Evolutionary conservation across 1,140 invertebrate genomes (phyloP).

Genomic region (Euwallacea fornicatus): DNA sequence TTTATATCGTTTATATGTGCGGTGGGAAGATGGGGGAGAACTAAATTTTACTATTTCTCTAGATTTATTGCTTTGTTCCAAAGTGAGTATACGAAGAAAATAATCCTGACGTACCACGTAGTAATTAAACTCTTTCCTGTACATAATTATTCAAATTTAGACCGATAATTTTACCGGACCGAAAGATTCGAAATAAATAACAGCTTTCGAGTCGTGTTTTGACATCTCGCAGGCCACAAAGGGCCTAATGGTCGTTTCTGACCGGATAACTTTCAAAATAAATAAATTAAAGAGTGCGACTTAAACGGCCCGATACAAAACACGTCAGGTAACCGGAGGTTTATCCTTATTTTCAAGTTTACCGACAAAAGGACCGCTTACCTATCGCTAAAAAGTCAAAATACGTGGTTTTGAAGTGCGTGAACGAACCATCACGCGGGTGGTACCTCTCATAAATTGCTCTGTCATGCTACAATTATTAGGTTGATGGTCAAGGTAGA

Average conservation of each 20-base stretch:
- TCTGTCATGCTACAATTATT: background rate
- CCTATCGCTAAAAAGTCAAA: slow-evolving; percentile 16
- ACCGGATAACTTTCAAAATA: slow-evolving; percentile 30
- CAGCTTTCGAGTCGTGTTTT: slow-evolving; percentile 14
- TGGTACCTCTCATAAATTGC: background rate
- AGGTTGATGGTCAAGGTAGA: background rate
- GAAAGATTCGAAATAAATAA: slow-evolving; percentile 11
- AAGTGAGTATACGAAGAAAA: no score
- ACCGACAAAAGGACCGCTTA: slow-evolving; percentile 14
- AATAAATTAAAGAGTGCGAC: slow-evolving; percentile 19
- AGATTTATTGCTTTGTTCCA: no score
- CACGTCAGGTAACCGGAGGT: slow-evolving; percentile 12
- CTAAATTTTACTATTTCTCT: no score
- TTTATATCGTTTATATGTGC: slow-evolving; percentile 15
- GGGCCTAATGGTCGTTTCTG: slow-evolving; percentile 23
- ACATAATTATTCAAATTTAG: no score
- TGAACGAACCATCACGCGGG: background rate
- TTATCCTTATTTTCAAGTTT: slow-evolving; percentile 5
- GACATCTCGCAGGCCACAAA: slow-evolving; percentile 23
- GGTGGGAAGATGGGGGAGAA: background rate
- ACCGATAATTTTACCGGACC: no score
- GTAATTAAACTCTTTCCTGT: no score
- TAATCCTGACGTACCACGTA: no score
- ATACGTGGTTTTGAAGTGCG: slow-evolving; percentile 1
- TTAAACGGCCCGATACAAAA: slow-evolving; percentile 17